These are phyloP conservation scores for Diplodus puntazzo DNA, from an alignment of 2,797 vertebrate genomes.

Conservation along the genomic window DNA sequence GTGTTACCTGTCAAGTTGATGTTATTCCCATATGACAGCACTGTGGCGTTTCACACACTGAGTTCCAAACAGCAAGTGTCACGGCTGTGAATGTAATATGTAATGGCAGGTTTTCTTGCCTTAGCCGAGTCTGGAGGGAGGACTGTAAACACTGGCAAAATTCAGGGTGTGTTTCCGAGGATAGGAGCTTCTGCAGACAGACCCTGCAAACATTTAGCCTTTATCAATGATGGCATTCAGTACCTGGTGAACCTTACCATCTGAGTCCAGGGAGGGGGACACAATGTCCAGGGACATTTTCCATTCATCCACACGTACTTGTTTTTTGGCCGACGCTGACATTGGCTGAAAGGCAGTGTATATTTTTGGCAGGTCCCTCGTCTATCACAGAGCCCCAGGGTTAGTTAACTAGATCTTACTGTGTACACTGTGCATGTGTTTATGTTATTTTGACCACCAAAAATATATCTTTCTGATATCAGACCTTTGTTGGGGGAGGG, in stretches of 20 bases:
- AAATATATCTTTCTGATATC: background rate
- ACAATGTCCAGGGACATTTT: background rate
- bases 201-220: background rate
- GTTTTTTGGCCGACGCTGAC: background rate
- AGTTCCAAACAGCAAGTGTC: conserved; percentile 19
- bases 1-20: background rate
- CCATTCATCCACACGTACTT: background rate
- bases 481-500: background rate
- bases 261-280: background rate
- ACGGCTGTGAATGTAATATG: conserved; percentile 13
- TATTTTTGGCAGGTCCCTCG: too few species aligned
- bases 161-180: background rate
- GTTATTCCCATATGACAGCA: conserved; percentile 16
- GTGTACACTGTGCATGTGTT: too few species aligned
- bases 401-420: background rate
- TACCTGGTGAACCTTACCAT: background rate
- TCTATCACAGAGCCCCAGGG: background rate
- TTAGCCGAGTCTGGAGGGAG: background rate
- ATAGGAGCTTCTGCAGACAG: background rate
- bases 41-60: background rate
- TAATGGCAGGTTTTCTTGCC: conserved; percentile 23
- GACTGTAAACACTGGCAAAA: background rate
- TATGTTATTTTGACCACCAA: too few species aligned
- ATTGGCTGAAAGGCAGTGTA: background rate
- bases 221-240: background rate